Conservation (phyloP, 2,888 invertebrate genomes). For the Plusia festucae region DNA sequence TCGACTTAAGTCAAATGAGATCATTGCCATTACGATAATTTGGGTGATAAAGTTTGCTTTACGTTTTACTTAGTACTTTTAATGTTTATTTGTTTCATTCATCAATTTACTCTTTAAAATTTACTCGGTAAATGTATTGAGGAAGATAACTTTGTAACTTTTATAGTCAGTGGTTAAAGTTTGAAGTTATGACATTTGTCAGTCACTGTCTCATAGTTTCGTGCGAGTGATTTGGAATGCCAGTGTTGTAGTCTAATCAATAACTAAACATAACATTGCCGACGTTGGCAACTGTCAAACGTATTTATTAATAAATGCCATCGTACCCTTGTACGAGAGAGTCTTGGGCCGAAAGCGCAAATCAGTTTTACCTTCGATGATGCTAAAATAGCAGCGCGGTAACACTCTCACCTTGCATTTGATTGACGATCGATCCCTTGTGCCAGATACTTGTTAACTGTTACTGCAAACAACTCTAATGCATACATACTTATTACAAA, state of each 20-base stretch:
- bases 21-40: slow-evolving; percentile 83
- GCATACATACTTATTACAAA: slow-evolving; percentile 67
- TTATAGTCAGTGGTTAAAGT: slow-evolving; percentile 27
- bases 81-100: slow-evolving; percentile 65
- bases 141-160: slow-evolving; percentile 46
- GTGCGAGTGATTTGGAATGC: slow-evolving; percentile 47
- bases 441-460: slow-evolving; percentile 87
- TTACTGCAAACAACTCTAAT: slow-evolving; percentile 78
- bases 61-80: slow-evolving; percentile 62
- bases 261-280: slow-evolving; percentile 66
- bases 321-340: slow-evolving; percentile 86
- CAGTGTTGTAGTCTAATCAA: slow-evolving; percentile 69
- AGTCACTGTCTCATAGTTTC: slow-evolving; percentile 31
- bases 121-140: slow-evolving; percentile 19
- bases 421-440: slow-evolving; percentile 89
- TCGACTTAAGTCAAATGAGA: slow-evolving; percentile 77
- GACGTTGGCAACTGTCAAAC: slow-evolving; percentile 82
- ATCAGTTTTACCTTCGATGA: slow-evolving; percentile 89
- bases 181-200: slow-evolving; percentile 28
- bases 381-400: slow-evolving; percentile 87
- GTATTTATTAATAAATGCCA: slow-evolving; percentile 86
- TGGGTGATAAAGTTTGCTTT: slow-evolving; percentile 66
- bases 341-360: slow-evolving; percentile 87
- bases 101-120: slow-evolving; percentile 40
- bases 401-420: slow-evolving; percentile 89